phyloP scores from a whole-genome alignment of 2,797 vertebrate genomes.

The Acanthiza pusilla region DNA sequence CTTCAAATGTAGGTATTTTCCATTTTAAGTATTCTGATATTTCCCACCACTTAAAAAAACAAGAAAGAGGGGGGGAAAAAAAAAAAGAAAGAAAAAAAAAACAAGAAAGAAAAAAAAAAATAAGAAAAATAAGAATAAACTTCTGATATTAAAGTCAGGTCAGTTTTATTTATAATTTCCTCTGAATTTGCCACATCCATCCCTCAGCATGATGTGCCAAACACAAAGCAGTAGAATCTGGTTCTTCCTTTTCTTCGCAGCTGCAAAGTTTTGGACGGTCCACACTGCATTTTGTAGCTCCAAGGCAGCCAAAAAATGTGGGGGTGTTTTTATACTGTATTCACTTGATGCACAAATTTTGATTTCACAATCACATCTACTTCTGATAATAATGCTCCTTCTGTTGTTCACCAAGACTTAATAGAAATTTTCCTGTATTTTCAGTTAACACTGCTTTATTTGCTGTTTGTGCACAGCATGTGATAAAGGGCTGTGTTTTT shows the following conservation, averaged over 20 bases:
- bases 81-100: neutral
- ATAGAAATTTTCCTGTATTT: neutral
- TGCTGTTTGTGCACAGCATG: neutral
- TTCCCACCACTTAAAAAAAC: neutral
- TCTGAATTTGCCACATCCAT: neutral
- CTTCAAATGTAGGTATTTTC: neutral
- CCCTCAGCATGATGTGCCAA: neutral
- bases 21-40: neutral
- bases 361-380: neutral
- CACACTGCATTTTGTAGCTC: neutral
- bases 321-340: neutral
- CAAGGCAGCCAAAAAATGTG: neutral
- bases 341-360: neutral
- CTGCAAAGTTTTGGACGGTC: neutral
- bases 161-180: neutral
- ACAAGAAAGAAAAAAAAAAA: neutral
- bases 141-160: neutral
- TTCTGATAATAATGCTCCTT: neutral
- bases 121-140: accelerated
- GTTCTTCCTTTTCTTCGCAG: neutral
- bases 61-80: too few species aligned
- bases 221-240: neutral
- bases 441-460: neutral
- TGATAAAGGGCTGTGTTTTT: neutral
- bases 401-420: neutral